A percentile compares a stretch with the other conserved stretches of the same genome.
Evolutionary conservation across 1,140 invertebrate species (phyloP).

Genomic region (Apis cerana): DNA sequence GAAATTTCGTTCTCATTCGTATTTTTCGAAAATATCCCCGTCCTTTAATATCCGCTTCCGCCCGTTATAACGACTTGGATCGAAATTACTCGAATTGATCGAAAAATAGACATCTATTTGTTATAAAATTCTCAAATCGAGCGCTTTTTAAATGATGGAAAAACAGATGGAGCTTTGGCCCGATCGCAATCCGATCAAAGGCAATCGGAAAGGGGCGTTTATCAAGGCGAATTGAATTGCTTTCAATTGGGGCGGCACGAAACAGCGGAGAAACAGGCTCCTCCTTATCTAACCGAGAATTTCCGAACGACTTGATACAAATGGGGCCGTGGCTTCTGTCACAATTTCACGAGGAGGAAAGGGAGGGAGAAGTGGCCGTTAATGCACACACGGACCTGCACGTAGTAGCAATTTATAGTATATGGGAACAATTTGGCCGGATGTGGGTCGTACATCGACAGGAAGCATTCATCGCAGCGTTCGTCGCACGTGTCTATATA

Average conservation of each 20-base stretch:
- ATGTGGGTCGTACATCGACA: conserved; percentile 41
- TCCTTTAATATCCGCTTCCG: not conserved
- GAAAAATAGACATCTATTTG: not conserved
- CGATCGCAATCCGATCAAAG: conserved; percentile 37
- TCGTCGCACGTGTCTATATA: conserved; percentile 30
- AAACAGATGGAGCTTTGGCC: not conserved
- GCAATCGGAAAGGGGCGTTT: conserved; percentile 42
- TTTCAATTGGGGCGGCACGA: conserved; percentile 38
- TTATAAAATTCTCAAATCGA: conserved; percentile 17
- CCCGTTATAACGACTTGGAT: too few species aligned
- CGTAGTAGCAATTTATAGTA: not conserved
- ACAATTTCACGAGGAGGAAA: conserved; percentile 1
- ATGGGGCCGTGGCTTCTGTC: conserved; percentile 38
- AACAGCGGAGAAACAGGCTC: conserved; percentile 27
- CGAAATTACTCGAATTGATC: not conserved
- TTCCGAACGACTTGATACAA: conserved; percentile 47
- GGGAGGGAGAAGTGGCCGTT: conserved; percentile 1
- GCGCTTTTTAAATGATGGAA: not conserved
- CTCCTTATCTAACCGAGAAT: conserved; percentile 45
- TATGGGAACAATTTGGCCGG: conserved; percentile 41
- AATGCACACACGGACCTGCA: too few species aligned
- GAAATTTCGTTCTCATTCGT: not conserved
- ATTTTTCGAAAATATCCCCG: not conserved
- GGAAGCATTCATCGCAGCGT: conserved; percentile 55
- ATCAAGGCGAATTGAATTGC: conserved; percentile 48